Evolutionary conservation across 2,888 invertebrate species (phyloP), one percentile per base, ranked within the genome.

Genomic region (Cheilosia urbana): DNA sequence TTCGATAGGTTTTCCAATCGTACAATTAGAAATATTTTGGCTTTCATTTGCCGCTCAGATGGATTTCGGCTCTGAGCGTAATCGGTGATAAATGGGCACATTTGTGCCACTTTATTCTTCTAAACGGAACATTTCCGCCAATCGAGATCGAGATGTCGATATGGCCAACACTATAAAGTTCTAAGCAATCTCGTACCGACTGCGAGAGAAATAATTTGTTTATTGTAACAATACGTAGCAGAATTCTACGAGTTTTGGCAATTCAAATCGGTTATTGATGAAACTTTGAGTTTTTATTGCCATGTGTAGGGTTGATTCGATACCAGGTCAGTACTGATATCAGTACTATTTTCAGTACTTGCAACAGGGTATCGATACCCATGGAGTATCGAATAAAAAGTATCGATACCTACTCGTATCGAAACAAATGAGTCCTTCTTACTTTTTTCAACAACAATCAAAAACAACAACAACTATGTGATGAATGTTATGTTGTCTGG

Each of bases 71-170:
- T 9, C 49, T 60, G 21, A 42, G 49, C 34, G 49, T 73, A 78
- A 78, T 83, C 68, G 62, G 34, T 83, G 66, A 83, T 77, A 62
- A 78, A 83, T 77, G 62, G 49, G 27, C 40, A 17, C 47, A 40
- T 65, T 58, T 69, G 58, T 47, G 69, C 27, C 27, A 51, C 21
- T 73, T 45, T 69, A 17, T 42, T 73, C 55, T 55, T 73, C 68
- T 62, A 78, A 78, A 62, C 13, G 78, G 62, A 83, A 62, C 34
- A 37, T 76, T 62, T 37, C 30, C 34, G 24, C 60, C 42, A 58
- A 65, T 76, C 49, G 17, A 58, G 55, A 65, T 76, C 49, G 17
- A 58, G 55, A 72, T 62, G 77, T 65, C 13, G 55, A 49, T 57
- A 4, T 49, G 40, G 58, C 58, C 45, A 27, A 40, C 51, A 17